phyloP scores from a whole-genome alignment of 2,113 vertebrate genomes.

The Phalacrocorax brasilianus region DNA sequence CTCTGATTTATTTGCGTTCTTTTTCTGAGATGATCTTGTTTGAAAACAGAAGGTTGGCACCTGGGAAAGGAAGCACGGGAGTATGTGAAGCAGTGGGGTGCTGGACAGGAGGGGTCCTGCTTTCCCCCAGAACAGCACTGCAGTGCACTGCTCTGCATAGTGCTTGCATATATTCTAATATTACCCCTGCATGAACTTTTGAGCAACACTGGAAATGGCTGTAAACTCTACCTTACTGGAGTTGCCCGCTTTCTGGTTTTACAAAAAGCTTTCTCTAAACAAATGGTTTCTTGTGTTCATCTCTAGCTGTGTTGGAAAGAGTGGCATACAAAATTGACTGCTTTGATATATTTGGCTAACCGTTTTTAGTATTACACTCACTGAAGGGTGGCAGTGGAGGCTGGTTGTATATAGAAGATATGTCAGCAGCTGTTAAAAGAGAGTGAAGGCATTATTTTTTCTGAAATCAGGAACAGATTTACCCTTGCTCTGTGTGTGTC shows the following conservation, averaged over 20 bases:
- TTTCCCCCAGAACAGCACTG: background rate
- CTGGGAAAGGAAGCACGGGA: background rate
- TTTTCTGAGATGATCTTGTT: background rate
- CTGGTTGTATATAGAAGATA: background rate
- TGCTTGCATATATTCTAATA: background rate
- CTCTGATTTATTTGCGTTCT: background rate
- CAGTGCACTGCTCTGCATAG: background rate
- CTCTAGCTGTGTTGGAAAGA: background rate
- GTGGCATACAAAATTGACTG: background rate
- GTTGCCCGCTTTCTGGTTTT: background rate
- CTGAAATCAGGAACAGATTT: background rate
- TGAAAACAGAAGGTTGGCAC: conserved; percentile 56
- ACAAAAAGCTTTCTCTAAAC: background rate
- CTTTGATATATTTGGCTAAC: background rate
- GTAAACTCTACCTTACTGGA: background rate
- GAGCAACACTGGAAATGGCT: background rate
- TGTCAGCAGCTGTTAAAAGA: background rate
- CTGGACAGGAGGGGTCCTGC: background rate
- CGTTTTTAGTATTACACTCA: background rate
- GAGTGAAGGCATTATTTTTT: background rate
- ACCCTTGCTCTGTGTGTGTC: background rate
- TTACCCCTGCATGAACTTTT: background rate
- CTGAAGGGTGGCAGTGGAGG: background rate
- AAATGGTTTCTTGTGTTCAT: background rate
- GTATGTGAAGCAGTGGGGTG: conserved; percentile 19